Percentiles rank a stretch among this genome's conserved stretches.
Conservation (phyloP, 2,888 invertebrate genomes). For the Eristalis arbustorum region DNA sequence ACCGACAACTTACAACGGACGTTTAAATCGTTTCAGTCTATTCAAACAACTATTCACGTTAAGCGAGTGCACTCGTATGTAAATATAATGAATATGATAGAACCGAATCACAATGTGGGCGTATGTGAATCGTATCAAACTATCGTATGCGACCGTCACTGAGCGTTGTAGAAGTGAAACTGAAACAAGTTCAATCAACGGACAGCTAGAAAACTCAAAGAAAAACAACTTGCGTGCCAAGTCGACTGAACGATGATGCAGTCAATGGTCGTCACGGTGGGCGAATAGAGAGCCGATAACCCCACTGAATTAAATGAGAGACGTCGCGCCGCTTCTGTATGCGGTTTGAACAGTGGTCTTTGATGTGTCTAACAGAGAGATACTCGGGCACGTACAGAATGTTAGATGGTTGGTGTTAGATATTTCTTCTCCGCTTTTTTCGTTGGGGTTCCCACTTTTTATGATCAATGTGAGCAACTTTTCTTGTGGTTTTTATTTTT, state of each 20-base stretch:
- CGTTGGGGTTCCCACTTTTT: slow-evolving; percentile 10
- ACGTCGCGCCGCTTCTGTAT: no score
- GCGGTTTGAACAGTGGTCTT: background rate
- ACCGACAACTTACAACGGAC: background rate
- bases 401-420: background rate
- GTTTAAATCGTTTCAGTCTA: slow-evolving; percentile 8
- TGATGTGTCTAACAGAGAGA: slow-evolving; percentile 7
- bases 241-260: slow-evolving; percentile 27
- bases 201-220: slow-evolving; percentile 10
- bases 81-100: background rate
- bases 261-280: slow-evolving; percentile 42
- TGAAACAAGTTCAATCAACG: slow-evolving; percentile 32
- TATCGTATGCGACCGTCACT: slow-evolving; percentile 31
- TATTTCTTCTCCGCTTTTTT: background rate
- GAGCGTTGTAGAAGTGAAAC: slow-evolving; percentile 36
- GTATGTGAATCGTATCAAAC: background rate
- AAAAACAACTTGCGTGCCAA: slow-evolving; percentile 1
- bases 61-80: background rate
- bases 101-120: background rate
- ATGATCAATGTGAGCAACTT: no score
- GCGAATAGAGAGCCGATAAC: slow-evolving; percentile 44
- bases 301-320: slow-evolving; percentile 14
- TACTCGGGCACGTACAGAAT: slow-evolving; percentile 16
- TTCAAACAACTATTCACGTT: slow-evolving; percentile 4
- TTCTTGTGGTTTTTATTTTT: no score